A percentile compares a stretch with the other conserved stretches of the same genome.
phyloP scores from a whole-genome alignment of 2,888 invertebrate genomes.

The Tachina grossa region DNA sequence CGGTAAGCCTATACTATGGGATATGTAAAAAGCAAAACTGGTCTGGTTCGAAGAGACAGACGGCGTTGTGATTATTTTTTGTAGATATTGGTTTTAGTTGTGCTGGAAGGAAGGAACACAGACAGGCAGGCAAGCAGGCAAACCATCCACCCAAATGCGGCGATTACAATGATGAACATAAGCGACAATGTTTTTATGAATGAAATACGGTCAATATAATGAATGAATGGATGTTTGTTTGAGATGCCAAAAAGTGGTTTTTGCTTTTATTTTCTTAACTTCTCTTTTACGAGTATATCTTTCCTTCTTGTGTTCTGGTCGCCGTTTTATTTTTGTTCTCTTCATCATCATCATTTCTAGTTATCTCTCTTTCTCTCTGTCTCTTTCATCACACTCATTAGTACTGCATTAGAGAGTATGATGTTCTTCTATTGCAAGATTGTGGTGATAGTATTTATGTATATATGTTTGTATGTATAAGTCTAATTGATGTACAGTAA shows the following conservation, averaged over 20 bases:
- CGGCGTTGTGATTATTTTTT: constrained; percentile 38
- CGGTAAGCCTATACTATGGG: no score
- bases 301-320: constrained; percentile 33
- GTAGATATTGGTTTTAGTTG: constrained; percentile 19
- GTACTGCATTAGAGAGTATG: constrained; percentile 51
- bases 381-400: constrained; percentile 31
- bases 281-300: constrained; percentile 18
- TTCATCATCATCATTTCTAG: constrained; percentile 10
- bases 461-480: not conserved
- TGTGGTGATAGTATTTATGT: constrained; percentile 2
- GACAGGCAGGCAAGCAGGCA: constrained; percentile 4
- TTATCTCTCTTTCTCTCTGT: not conserved
- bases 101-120: not conserved
- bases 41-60: constrained; percentile 44
- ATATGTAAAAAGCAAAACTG: not conserved
- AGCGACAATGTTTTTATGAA: constrained; percentile 73
- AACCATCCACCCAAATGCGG: constrained; percentile 36
- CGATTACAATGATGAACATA: constrained; percentile 52
- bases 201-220: constrained; percentile 72
- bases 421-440: constrained; percentile 30
- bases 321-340: constrained; percentile 20
- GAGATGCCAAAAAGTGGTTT: constrained; percentile 65
- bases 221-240: constrained; percentile 48
- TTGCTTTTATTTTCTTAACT: constrained; percentile 36
- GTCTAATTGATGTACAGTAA: constrained; percentile 6